Evolutionary conservation across 2,888 invertebrate genomes (phyloP).

Genomic region (Limulus polyphemus): DNA sequence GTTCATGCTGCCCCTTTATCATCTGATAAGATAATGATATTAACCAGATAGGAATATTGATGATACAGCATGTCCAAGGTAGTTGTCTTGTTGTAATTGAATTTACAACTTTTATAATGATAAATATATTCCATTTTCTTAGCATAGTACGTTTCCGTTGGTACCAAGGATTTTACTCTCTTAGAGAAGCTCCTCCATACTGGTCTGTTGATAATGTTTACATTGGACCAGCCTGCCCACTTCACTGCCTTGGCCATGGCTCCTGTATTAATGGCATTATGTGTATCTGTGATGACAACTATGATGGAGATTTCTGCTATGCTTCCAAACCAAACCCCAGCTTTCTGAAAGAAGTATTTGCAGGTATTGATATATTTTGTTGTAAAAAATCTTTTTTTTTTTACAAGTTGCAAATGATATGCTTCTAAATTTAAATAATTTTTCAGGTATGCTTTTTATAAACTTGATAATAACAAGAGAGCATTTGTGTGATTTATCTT

Average conservation of each 20-base stretch:
- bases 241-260: conserved; percentile 38
- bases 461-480: too few relatives aligned
- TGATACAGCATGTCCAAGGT: too few relatives aligned
- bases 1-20: too few relatives aligned
- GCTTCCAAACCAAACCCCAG: conserved; percentile 26
- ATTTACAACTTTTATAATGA: too few relatives aligned
- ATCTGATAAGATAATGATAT: too few relatives aligned
- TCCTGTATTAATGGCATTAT: conserved; percentile 32
- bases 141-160: conserved; percentile 37
- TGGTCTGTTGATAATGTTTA: conserved; percentile 40
- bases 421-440: too few relatives aligned
- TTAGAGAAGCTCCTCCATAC: conserved; percentile 32
- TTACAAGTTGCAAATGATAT: too few relatives aligned
- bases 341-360: conserved; percentile 36
- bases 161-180: conserved; percentile 35
- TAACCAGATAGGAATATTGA: too few relatives aligned
- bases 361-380: conserved; percentile 19
- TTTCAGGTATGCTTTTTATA: too few relatives aligned
- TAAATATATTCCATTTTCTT: conserved; percentile 3
- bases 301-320: conserved; percentile 31
- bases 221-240: conserved; percentile 37
- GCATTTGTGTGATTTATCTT: too few relatives aligned
- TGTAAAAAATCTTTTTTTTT: not conserved
- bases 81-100: too few relatives aligned
- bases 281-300: conserved; percentile 35